A percentile compares a stretch with the other conserved stretches of the same genome.
Conservation (phyloP, 2,888 invertebrate species). For the Cheilosia scutellata region DNA sequence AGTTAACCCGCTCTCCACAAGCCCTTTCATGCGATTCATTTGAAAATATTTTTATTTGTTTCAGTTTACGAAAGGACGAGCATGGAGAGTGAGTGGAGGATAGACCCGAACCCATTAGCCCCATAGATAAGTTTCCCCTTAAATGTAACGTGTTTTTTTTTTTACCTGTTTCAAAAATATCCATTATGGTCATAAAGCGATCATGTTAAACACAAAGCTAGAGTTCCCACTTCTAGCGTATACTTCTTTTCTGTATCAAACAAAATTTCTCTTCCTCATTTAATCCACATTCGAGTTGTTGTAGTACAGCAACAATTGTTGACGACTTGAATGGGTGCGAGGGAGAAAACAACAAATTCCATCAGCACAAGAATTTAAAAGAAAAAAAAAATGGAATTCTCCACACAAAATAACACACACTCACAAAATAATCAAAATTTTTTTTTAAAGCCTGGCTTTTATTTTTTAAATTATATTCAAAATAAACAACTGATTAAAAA, state of each 20-base stretch:
- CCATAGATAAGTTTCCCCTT: not conserved
- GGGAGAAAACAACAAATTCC: constrained; percentile 13
- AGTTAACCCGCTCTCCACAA: too few species aligned
- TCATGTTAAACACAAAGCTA: constrained; percentile 23
- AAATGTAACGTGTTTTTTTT: not conserved
- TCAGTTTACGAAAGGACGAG: too few species aligned
- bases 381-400: not conserved
- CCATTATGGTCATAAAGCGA: constrained; percentile 5
- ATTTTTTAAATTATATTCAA: not conserved
- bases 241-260: not conserved
- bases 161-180: constrained; percentile 27
- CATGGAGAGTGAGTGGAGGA: too few species aligned
- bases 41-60: too few species aligned
- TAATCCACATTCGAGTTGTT: not conserved
- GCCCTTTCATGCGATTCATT: too few species aligned
- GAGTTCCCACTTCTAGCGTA: constrained; percentile 3
- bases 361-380: constrained; percentile 10
- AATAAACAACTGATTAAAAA: not conserved
- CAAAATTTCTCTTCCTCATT: constrained; percentile 28
- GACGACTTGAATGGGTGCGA: not conserved
- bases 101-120: too few species aligned
- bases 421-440: not conserved
- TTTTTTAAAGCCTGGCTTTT: not conserved
- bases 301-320: not conserved
- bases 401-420: constrained; percentile 4